Percentiles rank a stretch among this genome's conserved stretches.
These are phyloP conservation scores for Strix aluco DNA, from an alignment of 2,113 vertebrate species.

Conservation along the genomic window DNA sequence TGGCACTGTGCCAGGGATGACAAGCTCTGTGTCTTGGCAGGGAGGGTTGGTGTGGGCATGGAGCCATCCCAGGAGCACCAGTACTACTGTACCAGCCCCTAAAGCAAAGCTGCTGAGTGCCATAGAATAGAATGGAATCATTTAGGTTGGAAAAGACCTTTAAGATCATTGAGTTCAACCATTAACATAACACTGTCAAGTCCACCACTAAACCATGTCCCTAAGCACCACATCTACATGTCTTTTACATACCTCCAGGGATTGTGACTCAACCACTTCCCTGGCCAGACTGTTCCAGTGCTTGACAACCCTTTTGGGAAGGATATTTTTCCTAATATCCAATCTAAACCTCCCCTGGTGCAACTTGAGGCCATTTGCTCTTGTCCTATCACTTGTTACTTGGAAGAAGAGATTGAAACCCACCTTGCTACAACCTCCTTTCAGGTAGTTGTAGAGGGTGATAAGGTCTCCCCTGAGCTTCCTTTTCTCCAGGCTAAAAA, in stretches of 20 bases:
- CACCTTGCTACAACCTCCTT: background rate
- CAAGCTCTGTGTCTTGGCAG: rapidly evolving
- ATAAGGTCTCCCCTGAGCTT: background rate
- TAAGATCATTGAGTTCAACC: background rate
- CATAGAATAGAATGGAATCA: background rate
- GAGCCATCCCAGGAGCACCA: background rate
- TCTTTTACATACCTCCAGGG: background rate
- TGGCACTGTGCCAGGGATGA: background rate
- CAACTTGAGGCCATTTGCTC: background rate
- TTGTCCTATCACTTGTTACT: background rate
- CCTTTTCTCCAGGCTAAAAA: background rate
- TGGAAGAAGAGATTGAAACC: background rate
- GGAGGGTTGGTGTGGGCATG: background rate
- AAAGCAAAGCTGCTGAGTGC: background rate
- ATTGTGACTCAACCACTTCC: background rate
- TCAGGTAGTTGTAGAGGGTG: background rate
- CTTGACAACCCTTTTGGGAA: background rate
- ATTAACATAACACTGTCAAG: background rate
- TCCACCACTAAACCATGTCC: background rate
- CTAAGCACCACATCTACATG: background rate
- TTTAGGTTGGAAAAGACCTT: background rate
- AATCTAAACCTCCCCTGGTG: background rate
- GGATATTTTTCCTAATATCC: background rate
- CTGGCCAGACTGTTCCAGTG: background rate
- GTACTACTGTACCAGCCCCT: background rate